Evolutionary conservation across 2,797 vertebrate species (phyloP).

Genomic region (Gephyroberyx darwinii): DNA sequence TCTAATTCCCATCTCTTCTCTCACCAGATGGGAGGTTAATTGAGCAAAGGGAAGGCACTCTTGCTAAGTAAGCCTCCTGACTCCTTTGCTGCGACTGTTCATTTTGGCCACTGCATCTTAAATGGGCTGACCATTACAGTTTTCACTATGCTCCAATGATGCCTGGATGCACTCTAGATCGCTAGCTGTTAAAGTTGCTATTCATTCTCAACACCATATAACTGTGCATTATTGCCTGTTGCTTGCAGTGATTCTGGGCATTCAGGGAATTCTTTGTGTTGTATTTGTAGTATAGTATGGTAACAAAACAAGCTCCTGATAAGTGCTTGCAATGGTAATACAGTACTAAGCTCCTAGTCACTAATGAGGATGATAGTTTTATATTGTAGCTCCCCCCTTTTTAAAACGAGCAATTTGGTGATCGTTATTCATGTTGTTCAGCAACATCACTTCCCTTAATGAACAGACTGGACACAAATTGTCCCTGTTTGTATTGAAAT

Average conservation of each 20-base stretch:
- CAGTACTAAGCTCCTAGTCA: too few species aligned
- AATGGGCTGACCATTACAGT: slow-evolving; percentile 56
- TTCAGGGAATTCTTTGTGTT: too few species aligned
- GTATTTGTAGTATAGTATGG: too few species aligned
- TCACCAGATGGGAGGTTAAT: slow-evolving; percentile 81
- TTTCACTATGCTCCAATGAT: slow-evolving; percentile 42
- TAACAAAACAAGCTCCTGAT: too few species aligned
- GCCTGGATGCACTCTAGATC: slow-evolving; percentile 32
- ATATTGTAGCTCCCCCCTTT: too few species aligned
- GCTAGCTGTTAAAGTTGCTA: slow-evolving; percentile 24
- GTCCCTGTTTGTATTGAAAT: too few species aligned
- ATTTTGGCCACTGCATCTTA: slow-evolving; percentile 59
- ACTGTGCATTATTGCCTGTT: slow-evolving; percentile 28
- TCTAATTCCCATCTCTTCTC: slow-evolving; percentile 63
- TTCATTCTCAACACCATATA: slow-evolving; percentile 31
- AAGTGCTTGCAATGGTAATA: too few species aligned
- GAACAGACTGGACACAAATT: too few species aligned
- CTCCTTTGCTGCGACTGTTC: slow-evolving; percentile 59
- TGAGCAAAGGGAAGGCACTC: slow-evolving; percentile 69
- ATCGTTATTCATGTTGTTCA: too few species aligned
- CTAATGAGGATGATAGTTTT: too few species aligned
- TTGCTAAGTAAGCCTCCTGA: slow-evolving; percentile 62
- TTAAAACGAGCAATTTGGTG: too few species aligned
- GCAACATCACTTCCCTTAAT: too few species aligned
- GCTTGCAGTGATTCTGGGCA: slow-evolving; percentile 1